phyloP scores from a whole-genome alignment of 2,113 vertebrate species.

The Toxotes jaculatrix region DNA sequence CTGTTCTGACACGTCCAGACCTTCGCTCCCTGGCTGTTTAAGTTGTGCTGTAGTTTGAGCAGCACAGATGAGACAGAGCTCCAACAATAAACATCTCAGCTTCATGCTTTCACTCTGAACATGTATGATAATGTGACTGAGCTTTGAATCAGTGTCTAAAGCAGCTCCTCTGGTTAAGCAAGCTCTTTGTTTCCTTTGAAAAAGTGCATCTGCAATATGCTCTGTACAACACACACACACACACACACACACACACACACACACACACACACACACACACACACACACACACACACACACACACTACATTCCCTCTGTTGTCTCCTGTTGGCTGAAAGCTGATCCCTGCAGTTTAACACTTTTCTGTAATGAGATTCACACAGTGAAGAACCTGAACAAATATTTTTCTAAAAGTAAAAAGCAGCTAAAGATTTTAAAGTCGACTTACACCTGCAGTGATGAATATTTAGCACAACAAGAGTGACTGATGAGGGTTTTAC shows the following conservation, averaged over 20 bases:
- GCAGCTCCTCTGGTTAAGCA: constrained; percentile 6
- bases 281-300: neutral
- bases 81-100: too few relatives aligned
- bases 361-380: neutral
- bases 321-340: neutral
- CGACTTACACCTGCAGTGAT: too few relatives aligned
- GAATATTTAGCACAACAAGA: too few relatives aligned
- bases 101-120: neutral
- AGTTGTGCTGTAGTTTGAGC: neutral
- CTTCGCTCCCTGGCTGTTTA: neutral
- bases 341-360: neutral
- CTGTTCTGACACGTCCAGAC: constrained; percentile 5
- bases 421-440: neutral
- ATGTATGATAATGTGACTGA: neutral
- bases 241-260: too few relatives aligned
- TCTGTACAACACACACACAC: neutral
- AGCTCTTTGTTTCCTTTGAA: constrained; percentile 1
- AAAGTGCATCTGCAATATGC: neutral
- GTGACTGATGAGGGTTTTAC: too few relatives aligned
- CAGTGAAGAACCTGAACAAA: neutral
- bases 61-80: neutral
- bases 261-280: too few relatives aligned
- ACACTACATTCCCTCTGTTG: neutral
- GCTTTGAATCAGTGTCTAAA: constrained; percentile 2
- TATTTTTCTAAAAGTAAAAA: neutral